Evolutionary conservation across 2,888 invertebrate species (phyloP), one percentile per base, ranked within the genome.

Genomic region (Hypomecis punctinalis): DNA sequence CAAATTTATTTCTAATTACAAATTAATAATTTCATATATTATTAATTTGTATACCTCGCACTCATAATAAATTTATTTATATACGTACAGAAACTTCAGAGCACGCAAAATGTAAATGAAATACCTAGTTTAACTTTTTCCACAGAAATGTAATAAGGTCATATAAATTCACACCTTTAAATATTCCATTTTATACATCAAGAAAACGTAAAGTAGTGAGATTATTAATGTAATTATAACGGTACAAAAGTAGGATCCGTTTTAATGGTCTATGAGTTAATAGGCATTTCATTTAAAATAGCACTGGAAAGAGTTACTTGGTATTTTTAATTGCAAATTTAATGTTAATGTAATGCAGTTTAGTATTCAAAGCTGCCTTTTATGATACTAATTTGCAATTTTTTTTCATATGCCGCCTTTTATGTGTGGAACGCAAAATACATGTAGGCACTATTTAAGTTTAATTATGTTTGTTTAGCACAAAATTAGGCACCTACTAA

Each of bases 331-430:
- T 62, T 52, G 57, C 52, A 47, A 57, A 58, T 37, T 57, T 48
- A 48, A 52, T 43, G 56, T 45, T 67, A 63, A 65, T 67, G 54
- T 61, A 61, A 59, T 62, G 53, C 54, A 57, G 9, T 52, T 23
- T 1, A 6, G 35, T 8, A 37, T 56, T 55, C n/a, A 47, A 46
- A 48, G 56, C 10, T 6, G 39, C 46, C 23, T 40, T 40, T 52
- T 37, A 55, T 10, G 37, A 37, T 11, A 46, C 36, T 40, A 52
- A 42, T 52, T 52, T 52, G 52, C 52, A 42, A 52, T 10, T 52
- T 42, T 52, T 52, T 33, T 37, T 37, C 6, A 48, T 0, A 46
- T 10, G 46, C 55, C 45, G 55, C 52, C 23, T 52, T 52, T 52
- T 33, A 52, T 52, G 40, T 52, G 5, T 6, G 23, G 10, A n/a